These are phyloP conservation scores for Coregonus ussuriensis DNA, from an alignment of 2,797 vertebrate genomes.

Conservation along the genomic window DNA sequence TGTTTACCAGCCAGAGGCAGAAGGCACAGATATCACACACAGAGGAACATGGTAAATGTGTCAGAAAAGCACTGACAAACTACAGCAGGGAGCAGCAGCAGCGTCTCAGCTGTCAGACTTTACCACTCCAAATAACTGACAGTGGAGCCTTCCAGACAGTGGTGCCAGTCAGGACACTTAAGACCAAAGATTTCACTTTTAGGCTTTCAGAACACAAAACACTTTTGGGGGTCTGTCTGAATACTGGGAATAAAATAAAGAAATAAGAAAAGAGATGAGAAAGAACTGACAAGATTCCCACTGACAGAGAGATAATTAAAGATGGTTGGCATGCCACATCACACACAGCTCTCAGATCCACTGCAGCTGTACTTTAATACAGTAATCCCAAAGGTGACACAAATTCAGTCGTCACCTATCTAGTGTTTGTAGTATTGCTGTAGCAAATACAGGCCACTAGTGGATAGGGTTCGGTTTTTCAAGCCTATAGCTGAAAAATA, in stretches of 20 bases:
- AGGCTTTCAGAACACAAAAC: conserved; percentile 34
- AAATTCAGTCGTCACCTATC: neutral
- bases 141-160: conserved; percentile 48
- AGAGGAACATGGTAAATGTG: conserved; percentile 47
- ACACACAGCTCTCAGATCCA: conserved; percentile 53
- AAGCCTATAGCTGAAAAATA: conserved; percentile 35
- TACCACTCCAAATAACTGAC: conserved; percentile 35
- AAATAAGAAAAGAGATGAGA: too few relatives aligned
- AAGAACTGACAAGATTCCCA: too few relatives aligned
- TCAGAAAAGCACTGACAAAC: conserved; percentile 47
- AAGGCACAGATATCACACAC: conserved; percentile 37
- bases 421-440: conserved; percentile 42
- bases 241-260: too few relatives aligned
- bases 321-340: too few relatives aligned
- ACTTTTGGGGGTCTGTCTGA: too few relatives aligned
- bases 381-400: conserved; percentile 53
- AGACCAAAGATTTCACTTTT: conserved; percentile 55
- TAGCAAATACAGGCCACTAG: conserved; percentile 23
- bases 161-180: conserved; percentile 49
- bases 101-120: conserved; percentile 57
- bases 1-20: conserved; percentile 47
- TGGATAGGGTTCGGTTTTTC: neutral
- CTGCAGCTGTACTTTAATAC: conserved; percentile 63
- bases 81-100: conserved; percentile 32
- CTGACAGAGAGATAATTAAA: too few relatives aligned